These are phyloP conservation scores for Acrocyrtus sp. DNA, from an alignment of 2,888 invertebrate species.

Conservation along the genomic window DNA sequence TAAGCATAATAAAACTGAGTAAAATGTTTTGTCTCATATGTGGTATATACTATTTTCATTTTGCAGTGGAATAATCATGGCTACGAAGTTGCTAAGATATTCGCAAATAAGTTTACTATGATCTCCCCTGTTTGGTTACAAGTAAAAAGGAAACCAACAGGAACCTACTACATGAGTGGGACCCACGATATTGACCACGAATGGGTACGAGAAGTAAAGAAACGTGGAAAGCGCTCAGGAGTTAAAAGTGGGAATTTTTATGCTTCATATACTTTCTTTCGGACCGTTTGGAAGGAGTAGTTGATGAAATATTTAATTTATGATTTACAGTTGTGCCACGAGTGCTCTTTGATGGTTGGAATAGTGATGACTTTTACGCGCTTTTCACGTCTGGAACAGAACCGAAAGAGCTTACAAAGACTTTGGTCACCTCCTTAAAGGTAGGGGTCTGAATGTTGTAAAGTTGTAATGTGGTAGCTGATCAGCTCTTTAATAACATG, in stretches of 20 bases:
- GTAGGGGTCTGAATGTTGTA: conserved; percentile 64
- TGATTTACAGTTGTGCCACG: conserved; percentile 82
- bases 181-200: conserved; percentile 86
- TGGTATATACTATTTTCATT: conserved; percentile 41
- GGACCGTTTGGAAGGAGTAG: neutral
- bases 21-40: conserved; percentile 16
- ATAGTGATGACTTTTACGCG: conserved; percentile 76
- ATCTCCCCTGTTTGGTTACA: conserved; percentile 97
- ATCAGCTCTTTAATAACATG: too few species aligned
- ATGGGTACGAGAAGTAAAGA: conserved; percentile 81
- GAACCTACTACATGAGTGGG: conserved; percentile 76
- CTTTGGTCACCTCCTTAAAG: conserved; percentile 73
- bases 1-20: conserved; percentile 6
- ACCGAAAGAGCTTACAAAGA: conserved; percentile 75
- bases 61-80: conserved; percentile 95
- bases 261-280: neutral
- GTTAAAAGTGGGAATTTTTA: conserved; percentile 71
- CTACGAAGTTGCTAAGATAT: conserved; percentile 90
- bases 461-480: neutral
- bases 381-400: conserved; percentile 77
- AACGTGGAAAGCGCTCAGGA: conserved; percentile 70
- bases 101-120: conserved; percentile 88
- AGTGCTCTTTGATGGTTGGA: conserved; percentile 89
- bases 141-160: conserved; percentile 74
- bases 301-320: conserved; percentile 21